phyloP scores from a whole-genome alignment of 2,113 vertebrate genomes.

The Alaudala cheleensis region DNA sequence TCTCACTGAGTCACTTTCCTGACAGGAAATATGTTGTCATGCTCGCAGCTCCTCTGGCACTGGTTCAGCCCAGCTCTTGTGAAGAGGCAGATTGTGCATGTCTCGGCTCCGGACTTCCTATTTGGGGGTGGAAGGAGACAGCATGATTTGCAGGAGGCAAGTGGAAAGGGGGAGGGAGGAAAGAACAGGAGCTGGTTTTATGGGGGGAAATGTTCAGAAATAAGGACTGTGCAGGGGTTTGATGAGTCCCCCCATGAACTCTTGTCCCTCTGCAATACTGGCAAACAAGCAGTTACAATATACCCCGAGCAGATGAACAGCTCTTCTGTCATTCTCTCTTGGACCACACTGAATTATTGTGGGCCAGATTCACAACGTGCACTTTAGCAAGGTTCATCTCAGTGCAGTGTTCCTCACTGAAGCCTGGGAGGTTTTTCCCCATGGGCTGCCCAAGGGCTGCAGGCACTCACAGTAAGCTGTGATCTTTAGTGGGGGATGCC shows the following conservation, averaged over 20 bases:
- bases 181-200: background rate
- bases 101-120: constrained; percentile 65
- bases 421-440: background rate
- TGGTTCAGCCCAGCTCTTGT: constrained; percentile 63
- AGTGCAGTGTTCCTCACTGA: rapidly evolving
- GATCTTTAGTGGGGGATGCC: background rate
- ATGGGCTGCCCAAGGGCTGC: background rate
- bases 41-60: constrained; percentile 65
- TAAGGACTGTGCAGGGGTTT: background rate
- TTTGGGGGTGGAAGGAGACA: constrained; percentile 54
- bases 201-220: background rate
- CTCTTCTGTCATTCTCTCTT: background rate
- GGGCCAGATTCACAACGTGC: background rate
- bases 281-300: background rate
- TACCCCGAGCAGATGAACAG: background rate
- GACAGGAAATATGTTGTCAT: constrained; percentile 78
- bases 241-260: background rate
- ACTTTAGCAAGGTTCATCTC: background rate
- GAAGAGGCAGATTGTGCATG: constrained; percentile 78
- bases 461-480: background rate
- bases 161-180: background rate
- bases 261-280: background rate
- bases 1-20: constrained; percentile 69
- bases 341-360: background rate
- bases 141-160: constrained; percentile 29